Conservation (phyloP, 2,797 vertebrate species). For the Xenopus petersii region DNA sequence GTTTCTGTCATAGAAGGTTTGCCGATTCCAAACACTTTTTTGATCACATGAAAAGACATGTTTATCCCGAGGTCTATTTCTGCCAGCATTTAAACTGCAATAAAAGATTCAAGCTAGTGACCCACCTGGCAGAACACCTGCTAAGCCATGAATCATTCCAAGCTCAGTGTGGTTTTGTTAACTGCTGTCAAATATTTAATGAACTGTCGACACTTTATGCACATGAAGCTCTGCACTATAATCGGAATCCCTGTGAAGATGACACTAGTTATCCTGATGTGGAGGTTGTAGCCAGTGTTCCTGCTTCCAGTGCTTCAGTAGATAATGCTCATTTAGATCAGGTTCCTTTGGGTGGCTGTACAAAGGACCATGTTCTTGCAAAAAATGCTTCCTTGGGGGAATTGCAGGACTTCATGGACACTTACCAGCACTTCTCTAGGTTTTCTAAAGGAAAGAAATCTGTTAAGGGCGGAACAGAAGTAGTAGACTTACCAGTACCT, state of each 20-base stretch:
- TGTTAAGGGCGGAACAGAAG: conserved; percentile 66
- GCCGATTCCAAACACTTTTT: conserved; percentile 86
- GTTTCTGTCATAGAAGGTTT: conserved; percentile 85
- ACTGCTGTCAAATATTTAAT: conserved; percentile 80
- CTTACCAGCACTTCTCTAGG: conserved; percentile 50
- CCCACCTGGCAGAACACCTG: conserved; percentile 84
- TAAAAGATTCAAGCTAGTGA: conserved; percentile 81
- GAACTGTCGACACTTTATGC: conserved; percentile 84
- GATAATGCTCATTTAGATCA: conserved; percentile 41
- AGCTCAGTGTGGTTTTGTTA: conserved; percentile 84
- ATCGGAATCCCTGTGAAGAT: conserved; percentile 62
- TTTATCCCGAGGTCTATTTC: conserved; percentile 80
- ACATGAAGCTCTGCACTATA: conserved; percentile 89
- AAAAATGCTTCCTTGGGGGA: conserved; percentile 51
- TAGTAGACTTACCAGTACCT: conserved; percentile 61
- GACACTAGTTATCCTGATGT: conserved; percentile 57
- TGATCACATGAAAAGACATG: conserved; percentile 87
- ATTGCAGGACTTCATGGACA: conserved; percentile 44
- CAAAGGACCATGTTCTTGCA: neutral
- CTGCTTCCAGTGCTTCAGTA: conserved; percentile 44
- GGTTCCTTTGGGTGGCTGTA: neutral
- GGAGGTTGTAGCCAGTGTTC: conserved; percentile 19
- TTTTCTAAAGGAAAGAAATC: conserved; percentile 56
- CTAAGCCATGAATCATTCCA: conserved; percentile 83
- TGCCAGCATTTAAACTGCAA: conserved; percentile 88